Conservation (phyloP, 1,140 invertebrate species). For the Calephelis virginiensis region DNA sequence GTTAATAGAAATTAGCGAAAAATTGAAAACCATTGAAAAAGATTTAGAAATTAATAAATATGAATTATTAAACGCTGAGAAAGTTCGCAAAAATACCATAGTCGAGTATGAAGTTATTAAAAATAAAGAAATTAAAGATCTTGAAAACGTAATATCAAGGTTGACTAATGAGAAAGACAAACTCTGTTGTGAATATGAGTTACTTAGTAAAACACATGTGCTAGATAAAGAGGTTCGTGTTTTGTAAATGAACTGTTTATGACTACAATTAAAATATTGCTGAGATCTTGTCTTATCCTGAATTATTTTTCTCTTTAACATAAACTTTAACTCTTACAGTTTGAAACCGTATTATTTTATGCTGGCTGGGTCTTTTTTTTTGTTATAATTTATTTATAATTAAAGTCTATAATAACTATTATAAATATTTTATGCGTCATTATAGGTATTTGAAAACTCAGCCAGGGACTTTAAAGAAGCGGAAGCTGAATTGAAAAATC, state of each 20-base stretch:
- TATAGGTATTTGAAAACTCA: slow-evolving; percentile 52
- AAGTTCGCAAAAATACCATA: not conserved
- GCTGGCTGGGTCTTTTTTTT: too few relatives aligned
- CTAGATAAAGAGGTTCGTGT: slow-evolving; percentile 59
- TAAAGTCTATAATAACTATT: slow-evolving; percentile 20
- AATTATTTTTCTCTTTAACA: not conserved
- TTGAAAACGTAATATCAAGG: not conserved
- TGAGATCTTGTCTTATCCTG: not conserved
- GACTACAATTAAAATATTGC: too few relatives aligned
- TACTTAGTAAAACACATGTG: slow-evolving; percentile 36
- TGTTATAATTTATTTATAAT: slow-evolving; percentile 17
- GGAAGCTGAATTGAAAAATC: slow-evolving; percentile 34
- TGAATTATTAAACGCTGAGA: not conserved
- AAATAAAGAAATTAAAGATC: slow-evolving; percentile 7
- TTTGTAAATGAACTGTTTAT: not conserved
- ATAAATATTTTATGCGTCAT: slow-evolving; percentile 29
- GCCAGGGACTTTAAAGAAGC: slow-evolving; percentile 39
- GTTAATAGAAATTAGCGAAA: not conserved
- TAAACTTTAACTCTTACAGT: too few relatives aligned
- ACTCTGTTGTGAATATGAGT: slow-evolving; percentile 39
- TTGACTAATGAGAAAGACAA: slow-evolving; percentile 41
- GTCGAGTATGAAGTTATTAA: not conserved
- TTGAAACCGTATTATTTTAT: too few relatives aligned
- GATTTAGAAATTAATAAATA: slow-evolving; percentile 33
- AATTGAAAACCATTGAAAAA: slow-evolving; percentile 9